Evolutionary conservation across 2,113 vertebrate species (phyloP).

Genomic region (Todiramphus saurophagus): DNA sequence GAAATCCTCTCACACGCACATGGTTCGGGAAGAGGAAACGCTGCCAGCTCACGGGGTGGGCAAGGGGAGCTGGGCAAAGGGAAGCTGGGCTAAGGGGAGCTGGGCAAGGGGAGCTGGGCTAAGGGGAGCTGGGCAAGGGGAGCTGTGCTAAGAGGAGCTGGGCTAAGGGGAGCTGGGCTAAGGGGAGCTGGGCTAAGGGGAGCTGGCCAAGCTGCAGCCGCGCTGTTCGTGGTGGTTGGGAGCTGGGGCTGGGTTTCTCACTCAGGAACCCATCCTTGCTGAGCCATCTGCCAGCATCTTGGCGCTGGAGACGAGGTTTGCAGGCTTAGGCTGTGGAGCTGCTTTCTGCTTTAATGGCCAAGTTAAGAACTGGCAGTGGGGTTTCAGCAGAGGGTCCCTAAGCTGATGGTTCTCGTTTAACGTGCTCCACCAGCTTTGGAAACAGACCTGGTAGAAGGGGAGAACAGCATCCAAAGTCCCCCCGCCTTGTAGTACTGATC

Average conservation of each 20-base stretch:
- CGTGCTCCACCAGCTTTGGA: background rate
- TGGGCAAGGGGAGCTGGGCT: no score
- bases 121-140: background rate
- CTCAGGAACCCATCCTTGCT: background rate
- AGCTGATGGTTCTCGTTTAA: background rate
- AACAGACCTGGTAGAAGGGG: background rate
- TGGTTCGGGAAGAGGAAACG: background rate
- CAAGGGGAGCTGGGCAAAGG: no score
- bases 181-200: no score
- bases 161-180: no score
- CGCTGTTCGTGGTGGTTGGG: background rate
- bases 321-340: background rate
- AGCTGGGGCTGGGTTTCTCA: background rate
- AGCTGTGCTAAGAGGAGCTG: no score
- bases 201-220: background rate
- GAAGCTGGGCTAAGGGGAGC: no score
- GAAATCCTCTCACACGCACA: background rate
- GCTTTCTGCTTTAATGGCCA: background rate
- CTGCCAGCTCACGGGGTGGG: fast-evolving
- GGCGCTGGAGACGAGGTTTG: background rate
- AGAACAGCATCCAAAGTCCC: background rate
- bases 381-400: background rate
- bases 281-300: background rate
- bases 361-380: background rate
- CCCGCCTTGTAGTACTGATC: background rate